Base-by-base conservation (phyloP, 2,888 invertebrate species). In the Pseudoips prasinana region DNA sequence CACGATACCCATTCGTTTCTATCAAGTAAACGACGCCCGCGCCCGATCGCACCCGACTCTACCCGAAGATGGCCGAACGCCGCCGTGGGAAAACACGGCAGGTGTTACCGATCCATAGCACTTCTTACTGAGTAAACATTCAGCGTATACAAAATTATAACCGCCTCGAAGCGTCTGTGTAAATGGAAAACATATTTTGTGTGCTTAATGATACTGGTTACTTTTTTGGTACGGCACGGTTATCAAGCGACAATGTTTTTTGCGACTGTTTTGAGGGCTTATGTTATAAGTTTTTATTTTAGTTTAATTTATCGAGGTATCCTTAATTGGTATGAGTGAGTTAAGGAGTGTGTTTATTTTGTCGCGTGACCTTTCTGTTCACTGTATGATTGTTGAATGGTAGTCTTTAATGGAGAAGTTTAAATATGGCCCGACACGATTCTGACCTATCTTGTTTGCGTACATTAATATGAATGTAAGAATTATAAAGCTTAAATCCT, bases 121-220 rank as follows among this genome's bases (percentile, higher is more conserved):
- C 86, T 86, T 86, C 86, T 84, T 86, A 83, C 82, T 86, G 84
- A 82, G 84, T 87, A 87, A 88, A 88, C 87, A 88, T 82, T 81
- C 84, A 75, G 61, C 79, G 78, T 84, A 83, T 86, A 87, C 87
- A 84, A 86, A 87, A 88, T 87, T 87, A 88, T 86, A 87, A 84
- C 83, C 78, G 83, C 76, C 77, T 81, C 77, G 77, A 64, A 81
- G 82, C 86, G 83, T 84, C 80, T 84, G 82, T 75, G 75, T 82
- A 86, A 88, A 86, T 88, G 86, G 84, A 84, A 87, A 85, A 88
- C 86, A 87, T 87, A 87, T 86, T 87, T 87, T 87, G 87, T 88
- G 81, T 86, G 82, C 77, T 85, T 87, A 88, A 88, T 85, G 87
- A 88, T 87, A 87, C 82, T 79, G 81, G 74, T 80, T 71, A 67